These are phyloP conservation scores for Probaryconus sp. DNA, from an alignment of 1,140 invertebrate genomes.

Conservation along the genomic window DNA sequence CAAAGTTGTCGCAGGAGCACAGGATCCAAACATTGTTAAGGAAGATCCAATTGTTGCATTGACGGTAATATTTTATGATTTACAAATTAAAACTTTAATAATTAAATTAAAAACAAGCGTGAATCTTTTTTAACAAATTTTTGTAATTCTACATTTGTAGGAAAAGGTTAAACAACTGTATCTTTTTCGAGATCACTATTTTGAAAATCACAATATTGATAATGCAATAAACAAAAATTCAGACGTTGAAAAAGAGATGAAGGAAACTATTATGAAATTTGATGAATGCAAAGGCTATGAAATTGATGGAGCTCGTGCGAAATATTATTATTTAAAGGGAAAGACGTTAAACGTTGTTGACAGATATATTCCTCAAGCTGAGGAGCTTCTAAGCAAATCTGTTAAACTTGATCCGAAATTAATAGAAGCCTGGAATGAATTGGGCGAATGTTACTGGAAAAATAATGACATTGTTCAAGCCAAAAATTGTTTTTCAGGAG, in stretches of 20 bases:
- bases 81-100: no score
- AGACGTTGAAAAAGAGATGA: constrained; percentile 83
- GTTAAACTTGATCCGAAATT: constrained; percentile 91
- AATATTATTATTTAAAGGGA: constrained; percentile 87
- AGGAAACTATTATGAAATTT: constrained; percentile 82
- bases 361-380: constrained; percentile 83
- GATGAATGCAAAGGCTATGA: constrained; percentile 83
- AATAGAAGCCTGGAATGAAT: constrained; percentile 92
- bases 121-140: constrained; percentile 1
- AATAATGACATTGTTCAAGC: constrained; percentile 89
- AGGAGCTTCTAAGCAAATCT: constrained; percentile 87
- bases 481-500: constrained; percentile 90
- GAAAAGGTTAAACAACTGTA: constrained; percentile 84
- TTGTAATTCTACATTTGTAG: constrained; percentile 65
- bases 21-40: constrained; percentile 70
- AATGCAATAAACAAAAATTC: constrained; percentile 83
- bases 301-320: constrained; percentile 81
- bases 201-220: constrained; percentile 85
- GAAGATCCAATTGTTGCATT: constrained; percentile 76
- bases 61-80: constrained; percentile 63
- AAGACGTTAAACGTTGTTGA: constrained; percentile 87
- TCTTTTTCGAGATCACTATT: constrained; percentile 86
- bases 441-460: constrained; percentile 95
- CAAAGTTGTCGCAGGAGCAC: constrained; percentile 75
- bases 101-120: no score